Percentiles rank a stretch among this genome's conserved stretches.
phyloP scores from a whole-genome alignment of 2,888 invertebrate genomes.

The Sussaba pulchella region DNA sequence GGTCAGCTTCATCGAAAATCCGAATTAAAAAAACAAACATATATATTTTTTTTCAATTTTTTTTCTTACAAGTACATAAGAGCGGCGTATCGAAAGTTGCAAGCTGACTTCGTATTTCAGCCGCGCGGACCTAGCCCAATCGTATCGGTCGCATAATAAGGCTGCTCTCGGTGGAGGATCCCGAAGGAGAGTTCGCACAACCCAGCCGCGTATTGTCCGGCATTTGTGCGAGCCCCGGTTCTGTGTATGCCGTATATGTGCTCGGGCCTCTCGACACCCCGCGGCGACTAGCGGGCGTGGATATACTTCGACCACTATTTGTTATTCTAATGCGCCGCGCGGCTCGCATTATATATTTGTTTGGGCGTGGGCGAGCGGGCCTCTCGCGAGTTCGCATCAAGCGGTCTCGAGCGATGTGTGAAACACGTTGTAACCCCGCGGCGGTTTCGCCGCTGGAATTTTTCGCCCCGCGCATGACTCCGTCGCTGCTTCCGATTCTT shows the following conservation, averaged over 20 bases:
- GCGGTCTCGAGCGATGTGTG: slow-evolving; percentile 77
- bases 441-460: slow-evolving; percentile 78
- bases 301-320: slow-evolving; percentile 81
- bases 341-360: slow-evolving; percentile 78
- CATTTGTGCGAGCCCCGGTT: slow-evolving; percentile 8
- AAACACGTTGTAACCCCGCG: slow-evolving; percentile 81
- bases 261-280: slow-evolving; percentile 75
- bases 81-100: slow-evolving; percentile 15
- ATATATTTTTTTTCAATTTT: no score
- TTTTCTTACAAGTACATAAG: not conserved
- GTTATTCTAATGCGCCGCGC: slow-evolving; percentile 82
- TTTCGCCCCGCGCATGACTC: slow-evolving; percentile 13
- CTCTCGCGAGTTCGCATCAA: slow-evolving; percentile 70
- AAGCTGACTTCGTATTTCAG: slow-evolving; percentile 20
- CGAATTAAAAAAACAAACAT: no score
- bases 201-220: slow-evolving; percentile 11
- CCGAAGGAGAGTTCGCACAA: slow-evolving; percentile 9
- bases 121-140: slow-evolving; percentile 32
- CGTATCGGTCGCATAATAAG: slow-evolving; percentile 25
- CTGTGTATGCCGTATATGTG: slow-evolving; percentile 18
- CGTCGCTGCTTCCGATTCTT: slow-evolving; percentile 26
- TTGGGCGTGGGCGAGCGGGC: slow-evolving; percentile 79
- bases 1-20: not conserved
- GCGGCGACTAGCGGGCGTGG: slow-evolving; percentile 80
- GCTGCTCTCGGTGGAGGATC: slow-evolving; percentile 4